Percentiles rank a stretch among this genome's conserved stretches.
These are phyloP conservation scores for Heliconius hermathena DNA, from an alignment of 1,140 invertebrate genomes.

Conservation along the genomic window DNA sequence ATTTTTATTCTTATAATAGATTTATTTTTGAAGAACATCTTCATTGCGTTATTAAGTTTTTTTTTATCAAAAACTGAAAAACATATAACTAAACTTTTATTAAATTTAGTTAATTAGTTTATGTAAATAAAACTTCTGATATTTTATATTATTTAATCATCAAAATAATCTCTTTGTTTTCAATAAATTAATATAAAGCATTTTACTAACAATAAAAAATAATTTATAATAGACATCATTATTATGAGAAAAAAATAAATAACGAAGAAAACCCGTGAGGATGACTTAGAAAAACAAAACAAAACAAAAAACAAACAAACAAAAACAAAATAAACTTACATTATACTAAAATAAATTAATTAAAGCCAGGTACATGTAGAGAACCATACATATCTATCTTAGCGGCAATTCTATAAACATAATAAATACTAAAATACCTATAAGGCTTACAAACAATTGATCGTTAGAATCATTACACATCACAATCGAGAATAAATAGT, in stretches of 20 bases:
- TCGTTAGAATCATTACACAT: slow-evolving; percentile 53
- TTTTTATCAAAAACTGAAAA: too few relatives aligned
- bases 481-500: slow-evolving; percentile 57
- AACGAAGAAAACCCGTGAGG: slow-evolving; percentile 31
- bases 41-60: too few relatives aligned
- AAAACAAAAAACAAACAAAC: slow-evolving; percentile 35
- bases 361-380: slow-evolving; percentile 69
- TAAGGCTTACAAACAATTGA: slow-evolving; percentile 48
- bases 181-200: slow-evolving; percentile 40
- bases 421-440: slow-evolving; percentile 56
- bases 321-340: slow-evolving; percentile 49
- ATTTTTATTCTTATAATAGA: too few relatives aligned
- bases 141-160: slow-evolving; percentile 32
- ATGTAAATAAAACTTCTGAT: background rate
- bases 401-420: slow-evolving; percentile 28
- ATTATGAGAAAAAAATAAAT: slow-evolving; percentile 28
- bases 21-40: too few relatives aligned
- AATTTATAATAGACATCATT: slow-evolving; percentile 1
- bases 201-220: slow-evolving; percentile 32
- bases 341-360: slow-evolving; percentile 61
- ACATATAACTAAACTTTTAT: background rate
- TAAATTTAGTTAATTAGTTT: too few relatives aligned
- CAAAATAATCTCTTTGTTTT: slow-evolving; percentile 35
- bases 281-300: slow-evolving; percentile 35
- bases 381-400: slow-evolving; percentile 48